Evolutionary conservation across 2,797 vertebrate species (phyloP).

Genomic region (Varecia variegata): DNA sequence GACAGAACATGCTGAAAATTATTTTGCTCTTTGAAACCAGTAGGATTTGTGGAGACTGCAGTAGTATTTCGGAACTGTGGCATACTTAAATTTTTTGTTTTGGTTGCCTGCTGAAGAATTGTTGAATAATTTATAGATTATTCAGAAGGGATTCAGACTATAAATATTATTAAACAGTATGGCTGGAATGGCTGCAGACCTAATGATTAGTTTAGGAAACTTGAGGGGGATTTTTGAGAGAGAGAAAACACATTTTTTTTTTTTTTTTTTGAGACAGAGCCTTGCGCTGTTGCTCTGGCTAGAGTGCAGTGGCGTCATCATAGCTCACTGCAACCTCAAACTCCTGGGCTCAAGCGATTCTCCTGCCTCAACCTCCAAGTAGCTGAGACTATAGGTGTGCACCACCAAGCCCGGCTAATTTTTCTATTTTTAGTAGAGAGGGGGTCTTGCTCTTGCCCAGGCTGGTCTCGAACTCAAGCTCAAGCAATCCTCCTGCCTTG

Average conservation of each 20-base stretch:
- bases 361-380: no score
- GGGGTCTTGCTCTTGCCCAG: no score
- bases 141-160: no score
- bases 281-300: no score
- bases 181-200: background rate
- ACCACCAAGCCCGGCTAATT: no score
- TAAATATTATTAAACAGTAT: background rate
- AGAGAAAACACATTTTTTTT: background rate
- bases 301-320: no score
- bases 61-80: background rate
- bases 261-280: background rate
- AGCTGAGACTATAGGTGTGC: no score
- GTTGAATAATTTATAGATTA: background rate
- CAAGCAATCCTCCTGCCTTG: no score
- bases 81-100: conserved; percentile 18
- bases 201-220: background rate
- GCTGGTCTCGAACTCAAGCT: no score
- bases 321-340: no score
- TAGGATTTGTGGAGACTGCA: background rate
- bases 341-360: no score
- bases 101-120: background rate
- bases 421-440: no score
- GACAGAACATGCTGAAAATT: conserved; percentile 1
- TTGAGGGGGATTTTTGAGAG: background rate
- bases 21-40: background rate